Percentiles rank a stretch among this genome's conserved stretches.
phyloP scores from a whole-genome alignment of 2,113 vertebrate species.

The Tricholaema leucomelas region DNA sequence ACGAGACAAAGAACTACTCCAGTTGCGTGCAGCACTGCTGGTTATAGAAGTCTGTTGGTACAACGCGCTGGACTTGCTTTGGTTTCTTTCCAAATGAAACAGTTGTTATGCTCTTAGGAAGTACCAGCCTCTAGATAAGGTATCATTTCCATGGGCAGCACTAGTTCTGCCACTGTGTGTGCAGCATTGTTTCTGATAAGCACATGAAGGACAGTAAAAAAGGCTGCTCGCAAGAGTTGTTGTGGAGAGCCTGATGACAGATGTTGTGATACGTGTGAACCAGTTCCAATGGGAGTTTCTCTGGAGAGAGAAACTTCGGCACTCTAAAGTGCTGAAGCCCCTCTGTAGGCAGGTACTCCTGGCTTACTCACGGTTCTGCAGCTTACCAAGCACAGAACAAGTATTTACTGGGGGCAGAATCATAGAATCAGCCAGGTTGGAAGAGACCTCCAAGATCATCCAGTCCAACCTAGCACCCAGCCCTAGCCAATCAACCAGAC shows the following conservation, averaged over 20 bases:
- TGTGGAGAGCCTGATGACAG: constrained; percentile 5
- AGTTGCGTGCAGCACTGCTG: background rate
- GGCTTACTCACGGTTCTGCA: background rate
- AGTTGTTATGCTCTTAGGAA: constrained; percentile 20
- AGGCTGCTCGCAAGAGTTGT: background rate
- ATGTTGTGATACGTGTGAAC: background rate
- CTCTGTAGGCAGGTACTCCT: background rate
- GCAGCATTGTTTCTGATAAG: constrained; percentile 19
- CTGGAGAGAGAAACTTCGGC: no score
- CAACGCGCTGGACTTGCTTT: background rate
- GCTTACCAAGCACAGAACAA: background rate
- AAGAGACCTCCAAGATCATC: no score
- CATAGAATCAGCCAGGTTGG: no score
- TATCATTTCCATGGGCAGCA: background rate
- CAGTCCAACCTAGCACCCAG: no score
- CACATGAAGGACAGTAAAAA: background rate
- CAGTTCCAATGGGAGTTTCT: background rate
- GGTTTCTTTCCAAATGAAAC: constrained; percentile 31
- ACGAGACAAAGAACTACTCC: background rate
- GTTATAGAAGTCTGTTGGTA: background rate
- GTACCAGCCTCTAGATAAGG: constrained; percentile 20
- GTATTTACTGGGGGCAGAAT: background rate
- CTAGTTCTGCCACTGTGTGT: background rate
- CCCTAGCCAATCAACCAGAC: no score
- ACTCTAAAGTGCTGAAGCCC: background rate